These are phyloP conservation scores for Halcyon chelicuti DNA, from an alignment of 2,797 vertebrate species.

Conservation along the genomic window DNA sequence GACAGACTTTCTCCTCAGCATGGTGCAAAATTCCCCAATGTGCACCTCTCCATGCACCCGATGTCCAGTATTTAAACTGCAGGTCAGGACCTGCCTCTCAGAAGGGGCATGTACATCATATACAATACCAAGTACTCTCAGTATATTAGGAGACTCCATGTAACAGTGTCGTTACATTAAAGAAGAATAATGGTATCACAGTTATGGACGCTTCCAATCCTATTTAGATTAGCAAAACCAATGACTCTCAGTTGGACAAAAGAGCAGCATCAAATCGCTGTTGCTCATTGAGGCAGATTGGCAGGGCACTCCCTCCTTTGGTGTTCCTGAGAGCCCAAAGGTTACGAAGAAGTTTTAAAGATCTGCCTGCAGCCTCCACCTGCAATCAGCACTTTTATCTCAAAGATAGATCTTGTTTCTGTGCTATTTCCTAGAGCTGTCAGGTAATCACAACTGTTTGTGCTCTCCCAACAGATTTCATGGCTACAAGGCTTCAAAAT, in stretches of 20 bases:
- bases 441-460: conserved; percentile 50
- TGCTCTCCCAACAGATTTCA: conserved; percentile 54
- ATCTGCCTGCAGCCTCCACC: background rate
- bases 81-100: background rate
- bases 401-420: background rate
- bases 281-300: background rate
- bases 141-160: background rate
- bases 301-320: background rate
- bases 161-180: background rate
- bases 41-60: accelerated
- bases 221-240: background rate
- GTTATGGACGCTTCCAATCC: background rate
- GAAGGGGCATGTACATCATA: accelerated
- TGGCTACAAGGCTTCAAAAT: conserved; percentile 40
- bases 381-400: conserved; percentile 22
- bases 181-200: background rate
- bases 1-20: background rate
- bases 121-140: background rate
- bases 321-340: background rate
- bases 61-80: background rate
- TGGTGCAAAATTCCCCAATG: background rate
- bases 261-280: background rate
- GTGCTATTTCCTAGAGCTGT: conserved; percentile 38
- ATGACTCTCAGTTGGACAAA: background rate
- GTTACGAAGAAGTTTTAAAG: background rate